Base-by-base conservation (phyloP, 2,113 vertebrate species). In the Vireo altiloquus region DNA sequence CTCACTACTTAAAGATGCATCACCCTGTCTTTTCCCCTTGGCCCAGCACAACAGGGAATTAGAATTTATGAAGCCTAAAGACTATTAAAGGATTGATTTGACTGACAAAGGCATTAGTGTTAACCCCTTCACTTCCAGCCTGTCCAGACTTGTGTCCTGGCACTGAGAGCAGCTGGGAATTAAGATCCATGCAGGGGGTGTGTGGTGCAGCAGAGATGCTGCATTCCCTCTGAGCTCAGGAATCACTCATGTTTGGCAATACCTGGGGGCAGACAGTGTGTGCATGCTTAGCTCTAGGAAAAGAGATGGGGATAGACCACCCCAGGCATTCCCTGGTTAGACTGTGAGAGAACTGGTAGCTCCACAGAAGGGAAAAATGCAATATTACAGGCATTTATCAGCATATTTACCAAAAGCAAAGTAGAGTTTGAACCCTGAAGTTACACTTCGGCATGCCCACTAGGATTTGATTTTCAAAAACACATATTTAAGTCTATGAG, bases 1-100 rank as follows among this genome's bases (percentile, higher is more conserved):
- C 49, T 78, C 56, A 35, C 53, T 75, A 9, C 92, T 97, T 95
- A 96, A 96, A 97, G 95, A 84, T 90, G 61, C 79, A 96, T 84
- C 49, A 65, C 56, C 63, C 53, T 86, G 1, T 25, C 56, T 88
- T 80, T 87, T 80, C 33, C 42, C 42, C 68, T 95, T 84, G 63
- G 63, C 63, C 42, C 65, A 84, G 53, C 39, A 60, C 1, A 1
- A 82, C 64, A 40, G 31, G 11, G 61, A 88, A 72, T 89, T 68
- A 69, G 61, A 84, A 94, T 95, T 86, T 72, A 86, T 64, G 64
- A 90, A 81, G 87, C 47, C 31, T 78, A 83, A 79, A 22, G 35
- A 39, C 40, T 78, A 1, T 44, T 46, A 66, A 52, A 84, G 49
- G 60, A 83, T 19, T 92, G 82, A 78, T 44, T 60, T 52, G 33